These are phyloP conservation scores for Tigriopus japonicus DNA, from an alignment of 1,140 invertebrate genomes.

Conservation along the genomic window DNA sequence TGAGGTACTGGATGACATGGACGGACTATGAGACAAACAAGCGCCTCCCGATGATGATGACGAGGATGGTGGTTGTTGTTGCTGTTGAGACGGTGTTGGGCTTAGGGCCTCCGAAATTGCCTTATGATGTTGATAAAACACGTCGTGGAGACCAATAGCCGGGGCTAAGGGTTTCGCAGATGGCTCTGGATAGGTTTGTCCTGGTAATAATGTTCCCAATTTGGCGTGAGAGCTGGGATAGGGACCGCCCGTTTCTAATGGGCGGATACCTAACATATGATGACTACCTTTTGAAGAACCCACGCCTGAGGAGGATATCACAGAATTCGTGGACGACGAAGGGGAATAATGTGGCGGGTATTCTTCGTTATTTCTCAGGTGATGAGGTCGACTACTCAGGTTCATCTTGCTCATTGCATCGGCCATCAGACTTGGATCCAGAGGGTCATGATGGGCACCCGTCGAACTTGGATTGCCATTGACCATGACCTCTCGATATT, in stretches of 20 bases:
- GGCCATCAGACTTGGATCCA: neutral
- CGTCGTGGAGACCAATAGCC: neutral
- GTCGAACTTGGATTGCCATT: neutral
- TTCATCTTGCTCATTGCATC: conserved; percentile 7
- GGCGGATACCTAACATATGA: too few relatives aligned
- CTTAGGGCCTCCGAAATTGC: too few relatives aligned
- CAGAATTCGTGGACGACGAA: neutral
- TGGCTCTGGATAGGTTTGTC: conserved; percentile 29
- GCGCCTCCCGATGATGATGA: conserved; percentile 9
- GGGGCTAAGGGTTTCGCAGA: neutral
- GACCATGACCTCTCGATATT: neutral
- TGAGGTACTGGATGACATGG: conserved; percentile 7
- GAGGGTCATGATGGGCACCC: too few relatives aligned
- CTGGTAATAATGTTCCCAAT: conserved; percentile 23
- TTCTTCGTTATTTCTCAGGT: conserved; percentile 5
- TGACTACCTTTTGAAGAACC: too few relatives aligned
- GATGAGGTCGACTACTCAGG: conserved; percentile 9
- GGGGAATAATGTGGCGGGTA: neutral
- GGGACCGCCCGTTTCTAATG: too few relatives aligned
- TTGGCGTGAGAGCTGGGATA: neutral
- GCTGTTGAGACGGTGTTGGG: neutral
- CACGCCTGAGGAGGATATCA: too few relatives aligned
- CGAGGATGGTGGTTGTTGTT: neutral
- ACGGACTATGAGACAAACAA: neutral
- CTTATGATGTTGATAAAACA: neutral